Evolutionary conservation across 2,888 invertebrate species (phyloP).

Genomic region (Nomada fabriciana): DNA sequence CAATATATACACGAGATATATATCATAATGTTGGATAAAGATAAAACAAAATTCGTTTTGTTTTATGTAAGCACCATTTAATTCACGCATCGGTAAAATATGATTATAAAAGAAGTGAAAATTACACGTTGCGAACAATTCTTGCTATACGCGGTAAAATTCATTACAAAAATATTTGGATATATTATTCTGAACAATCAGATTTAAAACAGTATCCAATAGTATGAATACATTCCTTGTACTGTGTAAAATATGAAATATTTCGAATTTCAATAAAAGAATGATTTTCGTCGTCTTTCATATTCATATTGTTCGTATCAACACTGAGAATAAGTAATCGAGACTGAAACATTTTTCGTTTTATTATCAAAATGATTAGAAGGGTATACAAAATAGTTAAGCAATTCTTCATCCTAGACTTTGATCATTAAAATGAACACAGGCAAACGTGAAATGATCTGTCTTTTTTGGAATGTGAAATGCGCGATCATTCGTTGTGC

Average conservation of each 20-base stretch:
- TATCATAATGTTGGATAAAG: slow-evolving; percentile 24
- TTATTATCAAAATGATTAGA: slow-evolving; percentile 59
- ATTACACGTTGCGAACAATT: slow-evolving; percentile 50
- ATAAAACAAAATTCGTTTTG: slow-evolving; percentile 22
- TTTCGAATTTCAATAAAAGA: background rate
- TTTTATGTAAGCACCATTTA: slow-evolving; percentile 54
- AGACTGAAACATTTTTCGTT: slow-evolving; percentile 30
- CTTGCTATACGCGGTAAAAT: slow-evolving; percentile 41
- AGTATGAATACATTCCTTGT: slow-evolving; percentile 24
- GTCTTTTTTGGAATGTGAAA: slow-evolving; percentile 63
- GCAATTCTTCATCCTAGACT: slow-evolving; percentile 17
- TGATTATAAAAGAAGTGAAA: slow-evolving; percentile 52
- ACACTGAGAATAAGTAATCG: slow-evolving; percentile 33
- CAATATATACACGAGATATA: background rate
- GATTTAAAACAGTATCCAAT: slow-evolving; percentile 23
- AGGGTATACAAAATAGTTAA: slow-evolving; percentile 47
- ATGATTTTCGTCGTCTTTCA: background rate
- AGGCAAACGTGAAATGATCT: slow-evolving; percentile 42
- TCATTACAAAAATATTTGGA: slow-evolving; percentile 59
- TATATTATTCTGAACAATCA: slow-evolving; percentile 27
- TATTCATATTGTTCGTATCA: background rate
- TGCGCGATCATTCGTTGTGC: slow-evolving; percentile 62
- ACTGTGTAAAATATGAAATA: slow-evolving; percentile 26
- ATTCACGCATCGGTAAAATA: slow-evolving; percentile 48
- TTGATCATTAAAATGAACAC: slow-evolving; percentile 57